Percentiles rank a stretch among this genome's conserved stretches.
Evolutionary conservation across 2,888 invertebrate species (phyloP).

Genomic region (Thereva unica): DNA sequence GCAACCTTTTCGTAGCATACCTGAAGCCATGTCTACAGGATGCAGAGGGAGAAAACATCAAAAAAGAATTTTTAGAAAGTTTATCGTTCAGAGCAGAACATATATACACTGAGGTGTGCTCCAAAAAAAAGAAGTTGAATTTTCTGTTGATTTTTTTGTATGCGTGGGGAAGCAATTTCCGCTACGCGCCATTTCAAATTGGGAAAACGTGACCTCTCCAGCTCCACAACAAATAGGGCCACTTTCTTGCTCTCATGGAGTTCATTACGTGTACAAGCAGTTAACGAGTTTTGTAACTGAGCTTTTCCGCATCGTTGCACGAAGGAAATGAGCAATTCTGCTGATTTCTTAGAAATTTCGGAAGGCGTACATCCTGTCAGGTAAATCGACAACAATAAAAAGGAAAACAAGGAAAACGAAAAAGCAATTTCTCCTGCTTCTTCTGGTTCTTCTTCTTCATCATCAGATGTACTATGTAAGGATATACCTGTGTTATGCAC

Average conservation of each 20-base stretch:
- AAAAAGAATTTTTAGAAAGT: too few relatives aligned
- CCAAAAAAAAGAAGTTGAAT: too few relatives aligned
- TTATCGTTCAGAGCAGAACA: too few relatives aligned
- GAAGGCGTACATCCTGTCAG: slow-evolving; percentile 25
- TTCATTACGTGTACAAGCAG: slow-evolving; percentile 24
- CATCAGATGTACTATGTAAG: too few relatives aligned
- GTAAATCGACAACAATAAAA: slow-evolving; percentile 13
- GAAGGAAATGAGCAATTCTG: slow-evolving; percentile 35
- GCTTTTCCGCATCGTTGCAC: slow-evolving; percentile 21
- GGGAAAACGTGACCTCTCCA: slow-evolving; percentile 24
- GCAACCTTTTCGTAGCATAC: too few relatives aligned
- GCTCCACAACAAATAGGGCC: not conserved
- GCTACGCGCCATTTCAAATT: slow-evolving; percentile 23
- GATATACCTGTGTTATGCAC: too few relatives aligned
- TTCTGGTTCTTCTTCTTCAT: too few relatives aligned
- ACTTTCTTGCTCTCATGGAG: slow-evolving; percentile 4
- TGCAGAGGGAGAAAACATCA: too few relatives aligned
- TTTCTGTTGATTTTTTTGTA: slow-evolving; percentile 2
- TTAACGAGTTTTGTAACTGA: slow-evolving; percentile 36
- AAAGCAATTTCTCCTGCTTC: too few relatives aligned
- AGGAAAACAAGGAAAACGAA: not conserved
- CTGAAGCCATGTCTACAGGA: too few relatives aligned
- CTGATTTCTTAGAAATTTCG: slow-evolving; percentile 22
- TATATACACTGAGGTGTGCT: too few relatives aligned
- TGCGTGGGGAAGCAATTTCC: slow-evolving; percentile 22